phyloP scores from a whole-genome alignment of 37 sponge, comb jelly and placozoan genomes.

The Agelas oroides region DNA sequence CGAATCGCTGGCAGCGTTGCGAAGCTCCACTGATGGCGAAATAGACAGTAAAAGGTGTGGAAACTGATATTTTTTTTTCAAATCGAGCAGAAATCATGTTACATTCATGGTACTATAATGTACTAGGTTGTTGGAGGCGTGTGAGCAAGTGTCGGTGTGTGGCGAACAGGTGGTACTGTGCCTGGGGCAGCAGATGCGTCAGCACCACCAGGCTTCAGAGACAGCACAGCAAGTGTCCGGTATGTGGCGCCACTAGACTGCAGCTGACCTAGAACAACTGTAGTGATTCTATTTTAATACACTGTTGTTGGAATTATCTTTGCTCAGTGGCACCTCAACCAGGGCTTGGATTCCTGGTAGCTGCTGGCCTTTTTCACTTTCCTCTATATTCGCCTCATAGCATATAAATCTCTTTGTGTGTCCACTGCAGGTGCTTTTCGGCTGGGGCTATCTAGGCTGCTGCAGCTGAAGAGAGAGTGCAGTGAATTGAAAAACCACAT shows the following conservation, averaged over 20 bases:
- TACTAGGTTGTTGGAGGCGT: conserved; percentile 17
- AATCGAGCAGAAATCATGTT: neutral
- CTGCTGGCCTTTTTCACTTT: no score
- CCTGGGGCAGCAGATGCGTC: conserved; percentile 49
- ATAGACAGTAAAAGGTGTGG: neutral
- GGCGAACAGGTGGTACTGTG: conserved; percentile 46
- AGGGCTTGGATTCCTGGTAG: no score
- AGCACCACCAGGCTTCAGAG: conserved; percentile 46
- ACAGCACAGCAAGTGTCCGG: conserved; percentile 13
- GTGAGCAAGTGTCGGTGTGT: conserved; percentile 28
- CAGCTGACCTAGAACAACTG: no score
- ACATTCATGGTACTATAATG: no score
- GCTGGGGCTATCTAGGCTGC: conserved; percentile 37
- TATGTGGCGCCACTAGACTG: no score
- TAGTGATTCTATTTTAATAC: no score
- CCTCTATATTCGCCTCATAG: no score
- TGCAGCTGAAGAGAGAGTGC: conserved; percentile 49
- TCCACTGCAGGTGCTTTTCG: conserved; percentile 39
- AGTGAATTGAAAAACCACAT: conserved; percentile 30
- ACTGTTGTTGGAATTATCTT: no score
- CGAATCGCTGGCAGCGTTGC: conserved; percentile 26
- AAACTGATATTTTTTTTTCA: neutral
- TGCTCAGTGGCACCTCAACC: no score
- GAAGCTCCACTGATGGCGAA: neutral
- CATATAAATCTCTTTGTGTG: no score